Percentiles rank a stretch among this genome's conserved stretches.
Conservation (phyloP, 2,797 vertebrate genomes). For the Dendrocincla tyrannina region DNA sequence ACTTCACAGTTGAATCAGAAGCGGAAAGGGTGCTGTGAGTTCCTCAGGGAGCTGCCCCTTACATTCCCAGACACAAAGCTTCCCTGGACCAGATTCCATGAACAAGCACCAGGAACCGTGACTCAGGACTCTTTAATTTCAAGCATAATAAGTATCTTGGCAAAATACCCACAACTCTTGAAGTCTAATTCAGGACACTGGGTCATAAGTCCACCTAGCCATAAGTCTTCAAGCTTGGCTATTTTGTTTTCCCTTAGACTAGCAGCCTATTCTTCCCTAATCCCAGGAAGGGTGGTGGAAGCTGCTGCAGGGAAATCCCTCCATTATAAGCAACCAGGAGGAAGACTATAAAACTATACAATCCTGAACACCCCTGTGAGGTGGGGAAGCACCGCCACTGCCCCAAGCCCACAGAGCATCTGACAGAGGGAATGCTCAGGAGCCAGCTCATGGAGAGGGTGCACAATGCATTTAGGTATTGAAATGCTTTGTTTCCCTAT, state of each 20-base stretch:
- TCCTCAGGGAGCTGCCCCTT: background rate
- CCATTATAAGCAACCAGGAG: accelerated
- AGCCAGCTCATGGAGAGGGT: background rate
- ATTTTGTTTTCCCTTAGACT: background rate
- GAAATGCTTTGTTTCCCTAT: background rate
- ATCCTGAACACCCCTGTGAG: background rate
- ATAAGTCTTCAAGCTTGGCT: background rate
- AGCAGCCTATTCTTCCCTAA: background rate
- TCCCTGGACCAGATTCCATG: background rate
- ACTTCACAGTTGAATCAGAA: background rate
- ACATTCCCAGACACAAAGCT: background rate
- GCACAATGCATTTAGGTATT: background rate
- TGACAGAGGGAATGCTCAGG: background rate
- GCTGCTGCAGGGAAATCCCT: background rate
- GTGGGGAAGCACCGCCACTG: background rate
- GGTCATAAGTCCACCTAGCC: background rate
- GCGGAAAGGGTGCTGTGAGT: background rate
- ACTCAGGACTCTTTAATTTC: background rate
- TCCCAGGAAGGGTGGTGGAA: background rate
- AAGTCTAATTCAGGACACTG: background rate
- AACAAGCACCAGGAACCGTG: background rate
- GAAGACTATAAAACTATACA: background rate
- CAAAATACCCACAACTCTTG: background rate
- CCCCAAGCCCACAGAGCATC: background rate
- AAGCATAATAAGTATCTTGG: background rate